A percentile compares a stretch with the other conserved stretches of the same genome.
These are phyloP conservation scores for Lagria hirta DNA, from an alignment of 2,888 invertebrate genomes.

Conservation along the genomic window DNA sequence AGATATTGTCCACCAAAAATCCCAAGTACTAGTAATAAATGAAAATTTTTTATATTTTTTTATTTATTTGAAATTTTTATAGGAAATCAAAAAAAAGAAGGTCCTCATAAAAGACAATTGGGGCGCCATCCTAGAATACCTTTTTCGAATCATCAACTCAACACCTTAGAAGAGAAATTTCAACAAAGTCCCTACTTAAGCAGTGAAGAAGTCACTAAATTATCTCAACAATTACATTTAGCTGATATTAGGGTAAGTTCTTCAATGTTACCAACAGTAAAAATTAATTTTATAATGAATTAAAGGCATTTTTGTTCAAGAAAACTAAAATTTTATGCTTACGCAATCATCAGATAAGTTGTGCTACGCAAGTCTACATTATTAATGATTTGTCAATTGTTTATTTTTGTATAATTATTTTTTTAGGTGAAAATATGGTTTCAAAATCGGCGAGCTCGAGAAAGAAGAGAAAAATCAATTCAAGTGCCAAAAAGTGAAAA, in stretches of 20 bases:
- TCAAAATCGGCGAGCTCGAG: slow-evolving; percentile 77
- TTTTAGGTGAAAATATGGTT: slow-evolving; percentile 69
- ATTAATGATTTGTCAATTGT: no score
- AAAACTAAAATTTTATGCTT: no score
- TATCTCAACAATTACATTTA: slow-evolving; percentile 65
- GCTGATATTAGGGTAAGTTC: slow-evolving; percentile 69
- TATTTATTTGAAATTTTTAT: slow-evolving; percentile 5
- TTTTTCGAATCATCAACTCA: slow-evolving; percentile 69
- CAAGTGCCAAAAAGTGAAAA: no score
- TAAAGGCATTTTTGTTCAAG: no score
- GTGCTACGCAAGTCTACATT: no score
- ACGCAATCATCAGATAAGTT: no score
- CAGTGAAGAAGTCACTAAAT: slow-evolving; percentile 65
- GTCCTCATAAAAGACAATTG: slow-evolving; percentile 58
- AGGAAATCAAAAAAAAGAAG: slow-evolving; percentile 51
- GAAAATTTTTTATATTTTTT: slow-evolving; percentile 9
- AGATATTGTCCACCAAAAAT: slow-evolving; percentile 72
- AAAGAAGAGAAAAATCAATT: slow-evolving; percentile 65
- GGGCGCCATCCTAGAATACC: slow-evolving; percentile 72
- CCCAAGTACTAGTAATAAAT: slow-evolving; percentile 64
- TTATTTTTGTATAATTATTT: slow-evolving; percentile 5
- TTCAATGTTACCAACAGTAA: slow-evolving; percentile 1
- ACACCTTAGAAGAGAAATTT: slow-evolving; percentile 69
- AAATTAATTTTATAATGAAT: neutral
- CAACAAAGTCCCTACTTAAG: slow-evolving; percentile 68